Conservation (phyloP, 2,797 vertebrate species). For the Lutjanus argentimaculatus region DNA sequence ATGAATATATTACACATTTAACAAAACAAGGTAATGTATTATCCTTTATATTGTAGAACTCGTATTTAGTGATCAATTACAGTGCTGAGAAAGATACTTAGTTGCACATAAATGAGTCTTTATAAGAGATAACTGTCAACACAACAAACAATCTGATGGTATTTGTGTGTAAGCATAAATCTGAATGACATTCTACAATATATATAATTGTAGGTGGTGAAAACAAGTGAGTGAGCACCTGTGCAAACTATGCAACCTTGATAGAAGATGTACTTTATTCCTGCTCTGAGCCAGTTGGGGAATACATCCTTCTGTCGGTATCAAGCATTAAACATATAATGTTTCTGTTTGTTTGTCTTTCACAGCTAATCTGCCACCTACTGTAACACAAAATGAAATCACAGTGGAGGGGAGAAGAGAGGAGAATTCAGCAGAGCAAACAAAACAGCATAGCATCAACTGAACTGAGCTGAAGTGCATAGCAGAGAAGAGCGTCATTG, state of each 20-base stretch:
- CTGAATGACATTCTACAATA: neutral
- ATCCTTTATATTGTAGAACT: neutral
- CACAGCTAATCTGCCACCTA: conserved; percentile 15
- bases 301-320: conserved; percentile 14
- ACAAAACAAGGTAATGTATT: neutral
- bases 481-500: conserved; percentile 50
- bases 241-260: neutral
- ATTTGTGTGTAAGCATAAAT: neutral
- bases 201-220: neutral
- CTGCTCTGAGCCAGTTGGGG: neutral
- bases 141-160: neutral
- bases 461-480: conserved; percentile 33
- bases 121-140: neutral
- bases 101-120: neutral
- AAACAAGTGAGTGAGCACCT: conserved; percentile 3
- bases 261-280: neutral
- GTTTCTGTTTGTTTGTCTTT: conserved; percentile 16
- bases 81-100: conserved; percentile 2
- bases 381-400: conserved; percentile 18
- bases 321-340: conserved; percentile 6
- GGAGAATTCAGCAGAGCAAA: conserved; percentile 28
- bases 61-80: conserved; percentile 7
- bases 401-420: conserved; percentile 5
- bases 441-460: conserved; percentile 28
- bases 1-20: conserved; percentile 14